Base-by-base conservation (phyloP, 2,797 vertebrate genomes). In the Masticophis lateralis region DNA sequence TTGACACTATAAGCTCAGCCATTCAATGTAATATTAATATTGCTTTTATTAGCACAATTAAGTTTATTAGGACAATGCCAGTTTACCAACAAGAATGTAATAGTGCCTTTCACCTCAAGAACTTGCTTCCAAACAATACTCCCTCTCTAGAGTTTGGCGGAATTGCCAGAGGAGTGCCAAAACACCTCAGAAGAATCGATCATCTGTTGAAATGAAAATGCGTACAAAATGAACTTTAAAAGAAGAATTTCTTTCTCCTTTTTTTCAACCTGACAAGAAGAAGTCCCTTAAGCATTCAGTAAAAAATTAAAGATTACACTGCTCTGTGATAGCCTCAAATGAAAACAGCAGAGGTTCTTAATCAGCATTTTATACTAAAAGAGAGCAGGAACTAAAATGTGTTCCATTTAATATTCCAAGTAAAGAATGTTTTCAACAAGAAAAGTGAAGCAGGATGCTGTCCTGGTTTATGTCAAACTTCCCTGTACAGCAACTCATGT, bases 11-110 rank as follows among this genome's bases (percentile, higher is more conserved):
- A 63, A 22, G 51, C 10, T 37, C 57, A 59, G 57, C 57, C 57
- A 2, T 5, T 20, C n/a, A 74, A 25, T 22, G 43, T 51, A 37
- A 89, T 60, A 61, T 14, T 89, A 61, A 25, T 27, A 89, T 20
- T 61, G 90, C 59, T 60, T 43, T 61, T 91, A 91, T 83, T 86
- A 53, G 20, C 18, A 87, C 18, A 92, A 92, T 92, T 92, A 66
- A 55, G 66, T 56, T 18, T 66, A 66, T 66, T 66, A 66, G 61
- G 61, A 66, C 16, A 51, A 95, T 94, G 91, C 25, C 90, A 93
- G 90, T 56, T 91, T 90, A 90, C 59, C 60, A 32, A 87, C 13
- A 90, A 66, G 18, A 91, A 88, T 60, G 22, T 16, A 79, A 63
- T 28, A 7, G 32, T 94, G 57, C 90, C 89, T 87, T 74, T 56